Base-by-base conservation (phyloP, 1,140 invertebrate genomes). In the Penaeus chinensis region DNA sequence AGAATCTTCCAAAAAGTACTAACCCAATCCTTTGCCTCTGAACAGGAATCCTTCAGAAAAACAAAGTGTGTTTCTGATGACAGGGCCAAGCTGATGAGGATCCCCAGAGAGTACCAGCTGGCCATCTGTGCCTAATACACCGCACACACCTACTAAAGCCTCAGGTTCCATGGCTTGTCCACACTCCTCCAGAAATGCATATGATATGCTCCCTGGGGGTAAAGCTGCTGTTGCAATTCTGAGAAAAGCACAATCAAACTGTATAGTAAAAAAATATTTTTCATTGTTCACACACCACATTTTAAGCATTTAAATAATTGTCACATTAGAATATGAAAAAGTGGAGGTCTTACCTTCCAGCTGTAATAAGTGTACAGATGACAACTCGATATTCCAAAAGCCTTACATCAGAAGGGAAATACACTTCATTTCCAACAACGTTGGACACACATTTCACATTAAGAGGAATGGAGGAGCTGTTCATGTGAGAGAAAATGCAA, bases 81-180 rank as follows among this genome's bases (percentile, higher is more conserved):
- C 94, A 13, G 98, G 96, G 0, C 97, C 97, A 60, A 99, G 93
- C 92, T 99, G 98, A 91, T 95, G 93, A 22, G 97, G 98, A 94
- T 99, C 98, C 13, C 98, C 98, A 88, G 97, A 96, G 7, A 99
- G 92, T 87, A 98, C 93, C 13, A 97, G 94, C 92, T 96, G 95
- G 3, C 95, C 94, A 89, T 92, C 91, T 20, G 93, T 90, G 85
- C 93, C 93, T 80, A 92, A 91, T 54, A 93, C 76, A 76, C 91
- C 60, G 79, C 90, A 92, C 60, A 97, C 91, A 2, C 96, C 95
- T 90, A 98, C 94, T 92, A 89, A 24, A 66, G 95, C 94, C 92
- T 99, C 97, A 16, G 97, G 96, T 93, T 99, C 98, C 4, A 95
- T 96, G 10, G 96, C 95, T 91, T 98, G 97, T 1, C 97, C 97